Evolutionary conservation across 2,888 invertebrate species (phyloP).

Genomic region (Metacarcinus magister): DNA sequence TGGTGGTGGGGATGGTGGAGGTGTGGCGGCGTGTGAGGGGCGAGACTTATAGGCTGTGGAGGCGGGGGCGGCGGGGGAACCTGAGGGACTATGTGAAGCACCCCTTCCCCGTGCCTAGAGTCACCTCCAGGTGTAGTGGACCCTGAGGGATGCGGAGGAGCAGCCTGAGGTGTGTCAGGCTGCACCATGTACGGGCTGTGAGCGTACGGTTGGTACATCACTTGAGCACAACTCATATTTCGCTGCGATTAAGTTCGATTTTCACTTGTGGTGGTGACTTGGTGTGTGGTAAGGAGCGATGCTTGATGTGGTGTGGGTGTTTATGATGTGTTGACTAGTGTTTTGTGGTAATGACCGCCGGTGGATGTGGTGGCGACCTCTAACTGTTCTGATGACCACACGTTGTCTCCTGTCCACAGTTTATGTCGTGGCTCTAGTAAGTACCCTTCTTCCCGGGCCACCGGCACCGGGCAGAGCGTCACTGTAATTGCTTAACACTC

Average conservation of each 20-base stretch:
- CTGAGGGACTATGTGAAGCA: not conserved
- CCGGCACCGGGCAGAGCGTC: not conserved
- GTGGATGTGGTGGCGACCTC: not conserved
- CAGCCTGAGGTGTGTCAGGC: slow-evolving; percentile 72
- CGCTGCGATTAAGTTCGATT: not conserved
- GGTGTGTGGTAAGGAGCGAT: not conserved
- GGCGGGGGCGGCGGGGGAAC: not conserved
- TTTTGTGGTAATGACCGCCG: not conserved
- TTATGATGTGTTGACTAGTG: not conserved
- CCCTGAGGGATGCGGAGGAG: slow-evolving; percentile 69
- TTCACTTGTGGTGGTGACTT: slow-evolving; percentile 43
- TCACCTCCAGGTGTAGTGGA: slow-evolving; percentile 59
- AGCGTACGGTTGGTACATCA: slow-evolving; percentile 82
- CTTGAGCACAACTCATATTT: slow-evolving; percentile 82
- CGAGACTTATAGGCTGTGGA: slow-evolving; percentile 55
- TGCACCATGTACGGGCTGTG: slow-evolving; percentile 78
- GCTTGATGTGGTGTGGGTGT: not conserved
- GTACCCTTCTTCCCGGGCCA: not conserved
- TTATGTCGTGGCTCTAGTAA: not conserved
- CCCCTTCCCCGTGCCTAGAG: slow-evolving; percentile 44
- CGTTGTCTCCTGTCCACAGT: not conserved
- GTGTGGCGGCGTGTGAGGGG: slow-evolving; percentile 65
- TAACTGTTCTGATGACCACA: not conserved
- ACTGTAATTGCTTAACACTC: not conserved
- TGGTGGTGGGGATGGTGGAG: slow-evolving; percentile 68